Evolutionary conservation across 2,113 vertebrate genomes (phyloP).

Genomic region (Ahaetulla prasina): DNA sequence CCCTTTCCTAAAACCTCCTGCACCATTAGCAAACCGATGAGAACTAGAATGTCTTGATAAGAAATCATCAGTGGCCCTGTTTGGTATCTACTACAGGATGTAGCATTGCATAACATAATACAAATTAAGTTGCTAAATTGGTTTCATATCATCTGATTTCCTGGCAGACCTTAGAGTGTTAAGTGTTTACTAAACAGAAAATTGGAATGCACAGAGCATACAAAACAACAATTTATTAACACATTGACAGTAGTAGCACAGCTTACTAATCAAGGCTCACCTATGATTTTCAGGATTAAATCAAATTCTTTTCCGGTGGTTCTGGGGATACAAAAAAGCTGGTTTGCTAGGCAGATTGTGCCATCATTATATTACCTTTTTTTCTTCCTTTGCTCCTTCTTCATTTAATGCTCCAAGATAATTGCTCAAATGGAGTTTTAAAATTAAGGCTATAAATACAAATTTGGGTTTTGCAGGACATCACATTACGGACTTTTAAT

Average conservation of each 20-base stretch:
- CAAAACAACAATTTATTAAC: constrained; percentile 66
- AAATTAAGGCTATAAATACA: constrained; percentile 79
- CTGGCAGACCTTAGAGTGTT: constrained; percentile 59
- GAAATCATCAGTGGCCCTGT: constrained; percentile 56
- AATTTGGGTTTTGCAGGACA: constrained; percentile 61
- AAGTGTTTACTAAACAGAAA: constrained; percentile 65
- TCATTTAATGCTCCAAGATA: constrained; percentile 30
- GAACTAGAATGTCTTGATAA: constrained; percentile 34
- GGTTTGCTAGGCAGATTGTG: constrained; percentile 29
- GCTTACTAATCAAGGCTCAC: constrained; percentile 54
- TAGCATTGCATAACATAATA: constrained; percentile 64
- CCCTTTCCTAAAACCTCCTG: constrained; percentile 29
- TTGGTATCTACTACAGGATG: constrained; percentile 44
- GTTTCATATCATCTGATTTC: constrained; percentile 66
- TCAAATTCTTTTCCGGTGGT: constrained; percentile 49
- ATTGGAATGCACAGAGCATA: constrained; percentile 61
- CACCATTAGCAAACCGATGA: constrained; percentile 24
- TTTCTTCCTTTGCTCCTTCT: constrained; percentile 8
- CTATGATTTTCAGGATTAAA: constrained; percentile 60
- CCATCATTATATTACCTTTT: constrained; percentile 55
- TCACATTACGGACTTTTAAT: constrained; percentile 58
- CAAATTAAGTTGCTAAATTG: constrained; percentile 68
- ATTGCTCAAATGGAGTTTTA: constrained; percentile 56
- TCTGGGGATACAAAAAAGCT: not conserved
- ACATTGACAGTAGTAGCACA: constrained; percentile 65